Evolutionary conservation across 1,140 invertebrate species (phyloP).

Genomic region (Leucophenga varia): DNA sequence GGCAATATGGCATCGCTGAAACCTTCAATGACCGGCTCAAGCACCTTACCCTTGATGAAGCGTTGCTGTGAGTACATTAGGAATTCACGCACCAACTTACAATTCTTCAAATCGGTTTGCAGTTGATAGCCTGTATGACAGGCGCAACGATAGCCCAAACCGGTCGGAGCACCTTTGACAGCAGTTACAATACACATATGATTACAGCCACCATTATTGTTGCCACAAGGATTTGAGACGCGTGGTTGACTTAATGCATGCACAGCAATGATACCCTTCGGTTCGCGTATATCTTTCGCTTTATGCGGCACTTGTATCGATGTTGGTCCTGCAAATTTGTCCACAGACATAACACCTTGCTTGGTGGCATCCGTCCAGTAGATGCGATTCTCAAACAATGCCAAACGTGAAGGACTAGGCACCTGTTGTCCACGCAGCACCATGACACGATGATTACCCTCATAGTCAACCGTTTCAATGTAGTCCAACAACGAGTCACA

Average conservation of each 20-base stretch:
- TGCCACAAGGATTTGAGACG: conserved; percentile 85
- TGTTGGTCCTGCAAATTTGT: conserved; percentile 80
- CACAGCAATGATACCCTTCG: conserved; percentile 80
- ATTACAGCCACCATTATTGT: conserved; percentile 87
- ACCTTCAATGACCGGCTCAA: conserved; percentile 84
- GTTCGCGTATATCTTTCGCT: conserved; percentile 76
- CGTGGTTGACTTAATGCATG: conserved; percentile 76
- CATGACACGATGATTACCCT: conserved; percentile 78
- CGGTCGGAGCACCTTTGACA: conserved; percentile 69
- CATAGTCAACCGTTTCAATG: conserved; percentile 96
- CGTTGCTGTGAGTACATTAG: conserved; percentile 96
- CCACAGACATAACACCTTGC: conserved; percentile 88
- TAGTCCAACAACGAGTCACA: conserved; percentile 95
- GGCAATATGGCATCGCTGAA: conserved; percentile 93
- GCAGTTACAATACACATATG: conserved; percentile 95
- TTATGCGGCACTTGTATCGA: conserved; percentile 80
- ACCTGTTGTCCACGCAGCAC: conserved; percentile 81
- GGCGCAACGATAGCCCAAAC: conserved; percentile 88
- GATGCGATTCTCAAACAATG: conserved; percentile 87
- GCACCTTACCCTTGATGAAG: conserved; percentile 92
- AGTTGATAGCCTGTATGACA: conserved; percentile 89
- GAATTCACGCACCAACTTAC: conserved; percentile 85
- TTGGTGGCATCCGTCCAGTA: conserved; percentile 97
- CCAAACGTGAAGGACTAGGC: conserved; percentile 80
- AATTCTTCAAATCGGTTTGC: conserved; percentile 75